Conservation (phyloP, 2,113 vertebrate species). For the Petaurus breviceps region DNA sequence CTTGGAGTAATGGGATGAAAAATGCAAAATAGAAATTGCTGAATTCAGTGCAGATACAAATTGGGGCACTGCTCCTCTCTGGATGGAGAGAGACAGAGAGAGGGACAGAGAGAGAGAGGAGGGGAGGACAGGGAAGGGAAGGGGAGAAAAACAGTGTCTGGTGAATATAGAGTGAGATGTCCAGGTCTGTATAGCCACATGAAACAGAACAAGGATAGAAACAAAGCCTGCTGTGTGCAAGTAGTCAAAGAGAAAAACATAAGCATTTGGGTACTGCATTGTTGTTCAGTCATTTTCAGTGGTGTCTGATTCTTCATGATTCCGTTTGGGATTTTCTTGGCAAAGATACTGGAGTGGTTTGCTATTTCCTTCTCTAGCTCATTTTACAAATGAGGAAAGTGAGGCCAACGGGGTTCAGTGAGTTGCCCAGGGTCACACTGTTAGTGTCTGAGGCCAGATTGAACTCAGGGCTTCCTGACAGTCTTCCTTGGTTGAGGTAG, state of each 20-base stretch:
- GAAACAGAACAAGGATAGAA: not conserved
- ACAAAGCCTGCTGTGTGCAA: no score
- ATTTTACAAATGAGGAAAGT: not conserved
- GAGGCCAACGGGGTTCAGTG: not conserved
- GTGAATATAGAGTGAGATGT: not conserved
- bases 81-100: not conserved
- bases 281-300: not conserved
- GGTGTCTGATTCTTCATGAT: not conserved
- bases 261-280: no score
- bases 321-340: no score
- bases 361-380: no score
- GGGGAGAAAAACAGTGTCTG: not conserved
- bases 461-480: not conserved
- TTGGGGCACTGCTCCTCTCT: not conserved
- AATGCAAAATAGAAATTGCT: slow-evolving; percentile 43
- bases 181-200: not conserved
- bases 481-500: not conserved
- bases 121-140: not conserved
- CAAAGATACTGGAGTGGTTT: no score
- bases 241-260: not conserved
- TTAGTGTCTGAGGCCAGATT: not conserved
- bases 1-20: slow-evolving; percentile 42
- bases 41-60: not conserved
- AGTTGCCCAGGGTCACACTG: not conserved
- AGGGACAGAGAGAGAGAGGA: not conserved